Conservation (phyloP, 2,888 invertebrate genomes). For the Andricus curvator region DNA sequence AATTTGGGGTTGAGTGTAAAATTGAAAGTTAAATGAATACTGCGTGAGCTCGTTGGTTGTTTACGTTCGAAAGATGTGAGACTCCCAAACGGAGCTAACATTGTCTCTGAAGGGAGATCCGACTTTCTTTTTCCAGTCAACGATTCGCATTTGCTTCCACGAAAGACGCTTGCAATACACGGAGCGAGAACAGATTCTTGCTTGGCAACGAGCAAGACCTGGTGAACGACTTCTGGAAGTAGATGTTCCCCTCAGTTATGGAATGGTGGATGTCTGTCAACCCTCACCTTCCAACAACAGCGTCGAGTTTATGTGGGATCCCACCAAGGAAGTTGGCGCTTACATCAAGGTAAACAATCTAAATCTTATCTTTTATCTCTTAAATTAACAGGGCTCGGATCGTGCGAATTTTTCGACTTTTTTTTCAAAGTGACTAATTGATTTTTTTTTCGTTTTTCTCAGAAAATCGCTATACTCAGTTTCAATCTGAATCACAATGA, state of each 20-base stretch:
- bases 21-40: not conserved
- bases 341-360: slow-evolving; percentile 89
- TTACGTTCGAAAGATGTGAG: slow-evolving; percentile 64
- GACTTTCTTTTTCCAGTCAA: slow-evolving; percentile 82
- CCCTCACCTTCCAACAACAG: slow-evolving; percentile 86
- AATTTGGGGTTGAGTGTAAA: not conserved
- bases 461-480: too few species aligned
- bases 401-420: too few species aligned
- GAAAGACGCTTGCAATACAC: slow-evolving; percentile 97
- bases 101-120: slow-evolving; percentile 65
- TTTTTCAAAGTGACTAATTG: too few species aligned
- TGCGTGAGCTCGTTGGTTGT: slow-evolving; percentile 56
- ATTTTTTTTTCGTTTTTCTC: too few species aligned
- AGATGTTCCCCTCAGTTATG: slow-evolving; percentile 96
- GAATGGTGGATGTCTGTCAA: slow-evolving; percentile 90
- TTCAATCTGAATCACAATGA: too few species aligned
- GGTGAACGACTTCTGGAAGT: slow-evolving; percentile 95
- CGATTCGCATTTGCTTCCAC: slow-evolving; percentile 96
- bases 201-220: slow-evolving; percentile 94
- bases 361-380: not conserved
- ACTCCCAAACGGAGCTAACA: slow-evolving; percentile 65
- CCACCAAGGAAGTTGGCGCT: slow-evolving; percentile 96
- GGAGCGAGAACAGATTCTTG: slow-evolving; percentile 94
- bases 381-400: too few species aligned
- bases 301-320: slow-evolving; percentile 96